Base-by-base conservation (phyloP, 2,797 vertebrate genomes). In the Clarias fuscus region DNA sequence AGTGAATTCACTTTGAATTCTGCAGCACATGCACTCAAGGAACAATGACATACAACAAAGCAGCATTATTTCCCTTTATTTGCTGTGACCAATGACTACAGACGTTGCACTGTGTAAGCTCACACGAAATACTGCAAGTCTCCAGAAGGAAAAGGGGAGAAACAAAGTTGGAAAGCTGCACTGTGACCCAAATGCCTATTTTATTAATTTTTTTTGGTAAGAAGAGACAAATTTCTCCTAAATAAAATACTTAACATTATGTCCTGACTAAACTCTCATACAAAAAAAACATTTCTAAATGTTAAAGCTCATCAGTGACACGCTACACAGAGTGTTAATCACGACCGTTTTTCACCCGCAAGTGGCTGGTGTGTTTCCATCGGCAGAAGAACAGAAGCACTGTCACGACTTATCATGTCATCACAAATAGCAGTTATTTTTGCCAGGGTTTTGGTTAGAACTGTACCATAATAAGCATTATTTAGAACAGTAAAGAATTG, bases 51-150 rank as follows among this genome's bases (percentile, higher is more conserved):
- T 59, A 40, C 22, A 24, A n/a, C 30, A n/a, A 20, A 79, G 59
- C 77, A 79, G 77, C 13, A 40, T 27, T 48, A 80, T n/a, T 79
- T 79, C 20, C 61, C 15, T 24, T 48, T 43, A n/a, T 80, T n/a
- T 8, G 59, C 78, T 11, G 7, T 48, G 78, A 43, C 22, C 22
- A 80, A 4, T 3, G 61, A 80, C 22, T 40, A 40, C 14, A 43
- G 13, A 14, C 8, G 18, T 2, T 62, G 18, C 27, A 20, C 48
- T 1, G 15, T 22, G 27, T 78, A 27, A 61, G 20, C 59, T 65
- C 22, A 27, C 22, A 4, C 0, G 58, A n/a, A 43, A 7, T 48
- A 7, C 14, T 10, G 78, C 14, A 1, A 27, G 61, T 64, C 78
- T 43, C 59, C 61, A n/a, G 59, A 65, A 17, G 61, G n/a, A 10